Evolutionary conservation across 1,140 invertebrate species (phyloP), one percentile per base, ranked within the genome.

Genomic region (Drosophila varians): DNA sequence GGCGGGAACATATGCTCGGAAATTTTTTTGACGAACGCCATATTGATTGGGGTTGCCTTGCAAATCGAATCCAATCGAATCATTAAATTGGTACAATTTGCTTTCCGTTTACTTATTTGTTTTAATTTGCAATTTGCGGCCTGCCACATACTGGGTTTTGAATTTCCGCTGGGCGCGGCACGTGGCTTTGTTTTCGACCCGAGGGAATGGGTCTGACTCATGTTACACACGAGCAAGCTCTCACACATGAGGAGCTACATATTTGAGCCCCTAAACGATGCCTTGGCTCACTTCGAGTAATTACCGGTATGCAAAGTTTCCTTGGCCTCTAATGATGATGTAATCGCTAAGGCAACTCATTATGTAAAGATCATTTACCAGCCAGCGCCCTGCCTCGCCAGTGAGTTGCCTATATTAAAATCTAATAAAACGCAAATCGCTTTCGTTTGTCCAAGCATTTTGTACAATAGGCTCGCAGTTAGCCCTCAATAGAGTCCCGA

Each of bases 111-210:
- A 51, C 68, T 72, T 72, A 53, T 72, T 72, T 56, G 53, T 71
- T 79, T 79, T 79, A 65, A 84, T 86, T 84, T 70, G 82, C 76
- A 84, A 77, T 73, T 77, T 73, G 68, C 57, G 55, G 68, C 34
- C 28, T 49, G 68, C 80, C 82, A 80, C 80, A 84, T 84, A 82
- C 76, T 46, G 80, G 66, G 58, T 86, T 57, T 84, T 45, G 16
- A 76, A 64, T 84, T 84, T 80, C 80, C 80, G 66, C 26, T 76
- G 72, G 57, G 76, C 40, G 68, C 72, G 80, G 80, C 80, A 84
- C 80, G 80, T 86, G 78, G 66, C 57, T 58, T 54, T 61, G 53
- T 51, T 69, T 25, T 16, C 8, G 34, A 34, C 40, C 8, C 34
- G 46, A n/a, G n/a, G 51, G 71, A 31, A 47, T 65, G 74, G 52